Percentiles rank a stretch among this genome's conserved stretches.
Evolutionary conservation across 1,140 invertebrate genomes (phyloP).

Genomic region (Trinorchestia longiramus): DNA sequence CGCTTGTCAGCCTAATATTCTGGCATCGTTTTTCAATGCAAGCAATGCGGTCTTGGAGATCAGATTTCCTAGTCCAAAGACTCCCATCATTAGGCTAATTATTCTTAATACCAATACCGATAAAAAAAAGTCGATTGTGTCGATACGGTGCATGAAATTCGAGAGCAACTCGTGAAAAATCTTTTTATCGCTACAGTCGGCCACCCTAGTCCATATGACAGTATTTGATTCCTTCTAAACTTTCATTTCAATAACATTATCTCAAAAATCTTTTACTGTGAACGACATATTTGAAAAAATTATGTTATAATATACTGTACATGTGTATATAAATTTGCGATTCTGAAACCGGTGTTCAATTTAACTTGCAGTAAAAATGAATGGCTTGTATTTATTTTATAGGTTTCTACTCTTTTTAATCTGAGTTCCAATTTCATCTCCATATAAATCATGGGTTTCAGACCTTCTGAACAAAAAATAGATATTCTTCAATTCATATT

Average conservation of each 20-base stretch:
- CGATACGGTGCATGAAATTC: neutral
- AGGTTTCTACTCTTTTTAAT: too few relatives aligned
- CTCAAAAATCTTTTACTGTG: neutral
- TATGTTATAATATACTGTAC: too few relatives aligned
- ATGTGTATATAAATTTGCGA: too few relatives aligned
- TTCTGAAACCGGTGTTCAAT: too few relatives aligned
- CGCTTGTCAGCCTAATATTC: neutral
- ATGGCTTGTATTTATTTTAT: too few relatives aligned
- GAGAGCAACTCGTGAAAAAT: neutral
- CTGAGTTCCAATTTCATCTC: too few relatives aligned
- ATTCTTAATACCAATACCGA: neutral
- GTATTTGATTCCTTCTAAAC: neutral
- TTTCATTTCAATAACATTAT: neutral
- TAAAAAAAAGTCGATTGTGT: neutral
- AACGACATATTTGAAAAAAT: too few relatives aligned
- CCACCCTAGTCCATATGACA: neutral
- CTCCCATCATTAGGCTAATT: slow-evolving; percentile 31
- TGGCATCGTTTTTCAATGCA: neutral
- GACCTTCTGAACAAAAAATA: too few relatives aligned
- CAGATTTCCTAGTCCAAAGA: neutral
- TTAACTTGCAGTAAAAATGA: too few relatives aligned
- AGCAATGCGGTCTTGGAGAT: neutral
- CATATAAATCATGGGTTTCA: too few relatives aligned
- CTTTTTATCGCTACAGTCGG: neutral
- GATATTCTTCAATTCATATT: too few relatives aligned